Evolutionary conservation across 2,113 vertebrate species (phyloP).

Genomic region (Balaeniceps rex): DNA sequence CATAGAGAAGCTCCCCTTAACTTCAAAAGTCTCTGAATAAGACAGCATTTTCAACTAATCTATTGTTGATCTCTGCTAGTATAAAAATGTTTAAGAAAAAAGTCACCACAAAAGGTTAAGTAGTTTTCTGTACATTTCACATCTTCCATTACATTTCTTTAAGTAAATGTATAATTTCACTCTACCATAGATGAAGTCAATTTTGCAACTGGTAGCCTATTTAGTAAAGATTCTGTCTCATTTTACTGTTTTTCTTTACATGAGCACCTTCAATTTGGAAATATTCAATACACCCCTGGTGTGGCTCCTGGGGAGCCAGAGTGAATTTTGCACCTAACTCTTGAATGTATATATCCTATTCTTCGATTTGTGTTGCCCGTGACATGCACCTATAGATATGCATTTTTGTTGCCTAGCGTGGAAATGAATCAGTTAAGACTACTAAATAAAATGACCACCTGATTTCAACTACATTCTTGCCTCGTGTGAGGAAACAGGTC

Average conservation of each 20-base stretch:
- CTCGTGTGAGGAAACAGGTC: neutral
- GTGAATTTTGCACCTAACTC: neutral
- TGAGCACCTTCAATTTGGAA: neutral
- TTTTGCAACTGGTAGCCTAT: neutral
- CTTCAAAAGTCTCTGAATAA: neutral
- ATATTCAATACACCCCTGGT: neutral
- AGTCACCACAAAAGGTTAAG: neutral
- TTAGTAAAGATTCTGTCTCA: neutral
- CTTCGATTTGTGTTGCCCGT: neutral
- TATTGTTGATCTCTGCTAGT: neutral
- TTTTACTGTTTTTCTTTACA: neutral
- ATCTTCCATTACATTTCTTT: neutral
- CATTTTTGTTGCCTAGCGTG: neutral
- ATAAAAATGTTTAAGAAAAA: constrained; percentile 32
- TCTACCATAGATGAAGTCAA: neutral
- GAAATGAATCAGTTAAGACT: neutral
- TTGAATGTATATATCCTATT: neutral
- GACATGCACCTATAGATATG: accelerated
- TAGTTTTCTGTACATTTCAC: neutral
- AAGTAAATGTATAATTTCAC: neutral
- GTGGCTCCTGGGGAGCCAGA: neutral
- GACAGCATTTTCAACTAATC: neutral
- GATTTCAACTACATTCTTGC: neutral
- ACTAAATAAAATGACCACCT: neutral
- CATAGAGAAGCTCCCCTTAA: neutral